Percentiles rank a stretch among this genome's conserved stretches.
These are phyloP conservation scores for Heliconius aoede DNA, from an alignment of 2,888 invertebrate species.

Conservation along the genomic window DNA sequence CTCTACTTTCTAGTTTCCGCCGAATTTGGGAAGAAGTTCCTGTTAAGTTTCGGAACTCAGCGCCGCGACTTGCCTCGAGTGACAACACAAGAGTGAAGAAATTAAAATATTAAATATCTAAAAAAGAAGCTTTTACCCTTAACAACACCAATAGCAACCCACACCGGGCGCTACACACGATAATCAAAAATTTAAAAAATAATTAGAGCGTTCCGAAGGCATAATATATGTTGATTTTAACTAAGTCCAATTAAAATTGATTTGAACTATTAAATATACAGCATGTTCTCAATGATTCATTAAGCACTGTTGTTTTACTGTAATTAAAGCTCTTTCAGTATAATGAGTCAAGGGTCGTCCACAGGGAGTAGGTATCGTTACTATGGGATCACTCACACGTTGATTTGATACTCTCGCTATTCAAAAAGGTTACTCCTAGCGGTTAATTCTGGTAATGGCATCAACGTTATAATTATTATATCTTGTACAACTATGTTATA, in stretches of 20 bases:
- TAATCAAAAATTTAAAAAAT: background rate
- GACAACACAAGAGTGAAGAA: too few species aligned
- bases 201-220: constrained; percentile 6
- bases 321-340: constrained; percentile 33
- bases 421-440: background rate
- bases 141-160: background rate
- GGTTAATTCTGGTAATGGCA: constrained; percentile 11
- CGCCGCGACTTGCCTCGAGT: too few species aligned
- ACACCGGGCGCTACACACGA: background rate
- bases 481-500: too few species aligned
- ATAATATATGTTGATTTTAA: constrained; percentile 17
- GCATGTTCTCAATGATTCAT: constrained; percentile 25
- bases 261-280: constrained; percentile 23
- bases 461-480: constrained; percentile 5
- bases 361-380: constrained; percentile 32
- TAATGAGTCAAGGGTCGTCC: constrained; percentile 26
- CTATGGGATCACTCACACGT: constrained; percentile 32
- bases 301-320: constrained; percentile 24
- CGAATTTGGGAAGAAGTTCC: too few species aligned
- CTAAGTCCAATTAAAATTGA: constrained; percentile 18
- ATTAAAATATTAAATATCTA: too few species aligned
- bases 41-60: too few species aligned
- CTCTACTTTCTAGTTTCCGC: too few species aligned
- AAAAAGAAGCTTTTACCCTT: too few species aligned
- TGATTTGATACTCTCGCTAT: constrained; percentile 23